Percentiles rank a stretch among this genome's conserved stretches.
These are phyloP conservation scores for Tachina grossa DNA, from an alignment of 2,888 invertebrate species.

Conservation along the genomic window DNA sequence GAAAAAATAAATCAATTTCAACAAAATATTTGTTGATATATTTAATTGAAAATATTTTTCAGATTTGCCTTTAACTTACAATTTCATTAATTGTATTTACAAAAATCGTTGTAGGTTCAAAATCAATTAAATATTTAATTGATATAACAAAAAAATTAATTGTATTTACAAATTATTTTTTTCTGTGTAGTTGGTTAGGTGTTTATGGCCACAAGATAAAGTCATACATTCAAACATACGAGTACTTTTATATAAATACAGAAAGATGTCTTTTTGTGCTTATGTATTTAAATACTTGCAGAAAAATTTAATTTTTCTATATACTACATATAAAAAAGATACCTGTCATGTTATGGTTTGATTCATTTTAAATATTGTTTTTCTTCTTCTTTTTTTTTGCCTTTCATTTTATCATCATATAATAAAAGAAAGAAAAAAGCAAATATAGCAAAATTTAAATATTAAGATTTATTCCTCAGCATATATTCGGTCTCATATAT, in stretches of 20 bases:
- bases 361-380: slow-evolving; percentile 21
- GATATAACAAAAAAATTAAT: too few species aligned
- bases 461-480: slow-evolving; percentile 65
- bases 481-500: background rate
- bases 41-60: too few species aligned
- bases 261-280: slow-evolving; percentile 12
- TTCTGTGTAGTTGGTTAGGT: background rate
- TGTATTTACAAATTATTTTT: too few species aligned
- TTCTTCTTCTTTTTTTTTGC: background rate
- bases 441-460: slow-evolving; percentile 54
- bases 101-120: too few species aligned
- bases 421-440: slow-evolving; percentile 21
- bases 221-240: slow-evolving; percentile 27
- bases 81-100: too few species aligned
- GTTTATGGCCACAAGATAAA: slow-evolving; percentile 39
- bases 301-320: slow-evolving; percentile 36
- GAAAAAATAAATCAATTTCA: too few species aligned
- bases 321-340: slow-evolving; percentile 42
- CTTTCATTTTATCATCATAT: slow-evolving; percentile 8
- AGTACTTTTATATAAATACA: slow-evolving; percentile 17
- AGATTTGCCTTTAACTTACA: too few species aligned
- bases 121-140: too few species aligned
- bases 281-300: slow-evolving; percentile 25
- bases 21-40: too few species aligned
- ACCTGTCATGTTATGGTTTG: slow-evolving; percentile 64